Evolutionary conservation across 35 echinoderm and acorn worm genomes (phyloP).

Genomic region (Strongylocentrotus purpuratus): DNA sequence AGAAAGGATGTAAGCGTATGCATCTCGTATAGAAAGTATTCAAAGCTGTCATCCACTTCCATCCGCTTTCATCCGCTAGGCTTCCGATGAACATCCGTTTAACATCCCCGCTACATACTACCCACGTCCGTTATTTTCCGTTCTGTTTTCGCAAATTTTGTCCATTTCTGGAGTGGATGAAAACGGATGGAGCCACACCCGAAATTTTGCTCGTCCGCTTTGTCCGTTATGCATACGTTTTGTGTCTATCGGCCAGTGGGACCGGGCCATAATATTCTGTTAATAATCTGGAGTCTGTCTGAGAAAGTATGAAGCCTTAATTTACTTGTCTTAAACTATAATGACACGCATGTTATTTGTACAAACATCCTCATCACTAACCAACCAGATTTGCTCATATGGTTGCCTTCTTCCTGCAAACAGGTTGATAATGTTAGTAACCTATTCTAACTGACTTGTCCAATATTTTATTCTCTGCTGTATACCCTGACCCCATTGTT

Average conservation of each 20-base stretch:
- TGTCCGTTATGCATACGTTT: slow-evolving; percentile 31
- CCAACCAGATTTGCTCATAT: too few species aligned
- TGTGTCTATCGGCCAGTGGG: slow-evolving; percentile 28
- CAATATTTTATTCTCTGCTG: too few species aligned
- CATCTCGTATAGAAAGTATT: slow-evolving; percentile 23
- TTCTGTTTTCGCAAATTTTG: slow-evolving; percentile 32
- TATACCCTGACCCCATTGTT: too few species aligned
- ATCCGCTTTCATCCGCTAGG: slow-evolving; percentile 27
- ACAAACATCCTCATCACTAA: too few species aligned
- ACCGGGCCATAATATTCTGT: neutral
- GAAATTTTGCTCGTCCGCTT: slow-evolving; percentile 28
- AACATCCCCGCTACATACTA: slow-evolving; percentile 29
- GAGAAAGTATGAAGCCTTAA: too few species aligned
- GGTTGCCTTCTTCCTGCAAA: too few species aligned
- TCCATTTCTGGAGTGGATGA: slow-evolving; percentile 31
- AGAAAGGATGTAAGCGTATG: slow-evolving; percentile 30
- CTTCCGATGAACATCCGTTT: slow-evolving; percentile 39
- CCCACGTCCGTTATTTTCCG: slow-evolving; percentile 28
- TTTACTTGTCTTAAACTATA: too few species aligned
- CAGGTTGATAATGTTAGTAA: too few species aligned
- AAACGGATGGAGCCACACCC: slow-evolving; percentile 25
- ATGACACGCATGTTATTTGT: too few species aligned
- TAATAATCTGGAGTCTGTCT: too few species aligned
- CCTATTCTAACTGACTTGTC: too few species aligned
- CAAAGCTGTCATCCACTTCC: slow-evolving; percentile 40